Percentiles rank a stretch among this genome's conserved stretches.
Evolutionary conservation across 2,888 invertebrate genomes (phyloP).

Genomic region (Lochmaea capreae): DNA sequence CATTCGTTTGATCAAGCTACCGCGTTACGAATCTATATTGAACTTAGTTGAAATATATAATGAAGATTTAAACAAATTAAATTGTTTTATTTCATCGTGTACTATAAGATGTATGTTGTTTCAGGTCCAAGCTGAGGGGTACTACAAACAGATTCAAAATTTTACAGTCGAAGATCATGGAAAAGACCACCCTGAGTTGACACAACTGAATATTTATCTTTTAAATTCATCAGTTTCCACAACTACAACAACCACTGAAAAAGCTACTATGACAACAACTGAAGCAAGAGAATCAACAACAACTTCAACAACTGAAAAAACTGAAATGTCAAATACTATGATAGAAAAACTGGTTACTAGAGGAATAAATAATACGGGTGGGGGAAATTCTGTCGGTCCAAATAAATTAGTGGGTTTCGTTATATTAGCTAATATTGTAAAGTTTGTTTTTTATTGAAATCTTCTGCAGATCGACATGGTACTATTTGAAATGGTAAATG

Average conservation of each 20-base stretch:
- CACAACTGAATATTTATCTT: conserved; percentile 32
- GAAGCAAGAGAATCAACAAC: not conserved
- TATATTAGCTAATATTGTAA: not conserved
- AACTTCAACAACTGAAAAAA: conserved; percentile 1
- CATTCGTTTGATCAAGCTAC: too few relatives aligned
- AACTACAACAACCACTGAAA: conserved; percentile 29
- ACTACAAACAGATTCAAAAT: conserved; percentile 34
- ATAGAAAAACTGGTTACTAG: not conserved
- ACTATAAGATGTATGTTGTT: conserved; percentile 26
- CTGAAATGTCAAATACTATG: not conserved
- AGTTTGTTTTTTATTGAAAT: not conserved
- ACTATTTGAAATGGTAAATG: not conserved
- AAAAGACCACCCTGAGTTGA: conserved; percentile 33
- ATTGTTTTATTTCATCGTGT: too few relatives aligned
- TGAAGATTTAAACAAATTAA: too few relatives aligned
- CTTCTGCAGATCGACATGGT: not conserved
- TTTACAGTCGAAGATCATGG: conserved; percentile 32
- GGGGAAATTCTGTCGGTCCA: not conserved
- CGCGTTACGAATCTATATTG: too few relatives aligned
- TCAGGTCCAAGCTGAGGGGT: conserved; percentile 49
- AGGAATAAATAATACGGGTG: not conserved
- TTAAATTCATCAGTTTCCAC: conserved; percentile 38
- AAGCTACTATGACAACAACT: conserved; percentile 12
- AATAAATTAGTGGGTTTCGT: not conserved
- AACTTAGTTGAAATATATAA: too few relatives aligned